Evolutionary conservation across 2,888 invertebrate genomes (phyloP), one percentile per base, ranked within the genome.

Genomic region (Polyploca ridens): DNA sequence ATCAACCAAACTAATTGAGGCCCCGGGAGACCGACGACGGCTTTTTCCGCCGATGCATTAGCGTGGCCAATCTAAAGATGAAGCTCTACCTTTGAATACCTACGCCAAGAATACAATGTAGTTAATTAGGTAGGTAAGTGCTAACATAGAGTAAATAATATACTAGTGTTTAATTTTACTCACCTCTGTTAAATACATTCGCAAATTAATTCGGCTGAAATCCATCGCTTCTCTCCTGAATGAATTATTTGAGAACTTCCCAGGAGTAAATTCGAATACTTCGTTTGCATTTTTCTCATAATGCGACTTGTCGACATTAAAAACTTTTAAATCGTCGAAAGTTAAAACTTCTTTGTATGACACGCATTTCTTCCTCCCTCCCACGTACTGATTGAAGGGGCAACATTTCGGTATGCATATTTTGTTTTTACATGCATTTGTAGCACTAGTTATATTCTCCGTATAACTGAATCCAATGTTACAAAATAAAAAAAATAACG

Each of bases 321-420:
- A 61, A 11, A 61, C 61, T 19, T 41, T 19, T 27, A 61, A 38
- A 19, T 61, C 61, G 19, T 19, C 38, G 44, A 61, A 61, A 27
- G 16, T 41, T 10, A 41, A 41, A 5, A 6, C 5, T 41, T 41
- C 13, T 3, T 14, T 33, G 13, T 27, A 41, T 27, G 38, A 16
- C 11, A 27, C 27, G 27, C 61, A 61, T 41, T 41, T 61, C 19
- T 61, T 44, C 7, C 41, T 41, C 3, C 33, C 33, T 0, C 4
- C 54, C 10, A 61, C 38, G 7, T 46, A 16, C 16, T 61, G 11
- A 8, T 49, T 61, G 13, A 64, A 27, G 7, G 46, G 61, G 60
- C 64, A 64, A 61, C 64, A 64, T 57, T 64, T 64, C 1, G 27
- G 38, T 27, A 64, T 35, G 27, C 41, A 64, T 14, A 61, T 64